Evolutionary conservation across 2,113 vertebrate species (phyloP), one percentile per base, ranked within the genome.

Genomic region (Sarotherodon lohbergeri): DNA sequence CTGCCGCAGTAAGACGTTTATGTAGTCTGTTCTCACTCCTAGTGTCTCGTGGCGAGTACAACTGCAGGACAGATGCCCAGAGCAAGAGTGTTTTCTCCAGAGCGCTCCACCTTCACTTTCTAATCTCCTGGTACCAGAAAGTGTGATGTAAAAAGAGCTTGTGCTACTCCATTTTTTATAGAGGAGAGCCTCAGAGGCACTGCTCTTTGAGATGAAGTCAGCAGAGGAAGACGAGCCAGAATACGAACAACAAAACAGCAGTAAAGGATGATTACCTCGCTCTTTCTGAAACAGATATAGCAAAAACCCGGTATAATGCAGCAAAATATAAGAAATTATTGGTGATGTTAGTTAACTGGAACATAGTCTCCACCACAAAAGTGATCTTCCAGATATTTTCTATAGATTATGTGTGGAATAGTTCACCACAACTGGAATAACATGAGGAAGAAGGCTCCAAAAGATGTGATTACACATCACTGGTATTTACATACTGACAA

Each of bases 111-210:
- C 88, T 82, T 92, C 89, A 87, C 90, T 90, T 86, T 91, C 88
- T 90, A 92, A 92, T 94, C 93, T 93, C 86, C 61, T 84, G 88
- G 79, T 88, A 88, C 87, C 86, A 93, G 82, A 89, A 92, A 80
- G 84, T 76, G 50, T 84, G 90, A 89, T 85, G 83, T 86, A 27
- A 83, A 91, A 92, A 89, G 80, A 88, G 84, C 89, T 90, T 73
- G 83, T 86, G 52, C 89, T 94, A 73, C 84, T 96, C 85, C 85
- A 95, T 95, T 93, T 96, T 95, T 94, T 86, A 94, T 94, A 78
- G 84, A 81, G 81, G 43, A 59, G 48, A 54, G 76, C 82, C 86
- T 91, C 68, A 10, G 29, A 83, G 61, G 89, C 81, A 55, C 36
- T 4, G 19, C 83, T 82, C 78, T 86, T 88, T 83, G 81, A 82